phyloP scores from a whole-genome alignment of 2,888 invertebrate species.

The Gibbula magus region DNA sequence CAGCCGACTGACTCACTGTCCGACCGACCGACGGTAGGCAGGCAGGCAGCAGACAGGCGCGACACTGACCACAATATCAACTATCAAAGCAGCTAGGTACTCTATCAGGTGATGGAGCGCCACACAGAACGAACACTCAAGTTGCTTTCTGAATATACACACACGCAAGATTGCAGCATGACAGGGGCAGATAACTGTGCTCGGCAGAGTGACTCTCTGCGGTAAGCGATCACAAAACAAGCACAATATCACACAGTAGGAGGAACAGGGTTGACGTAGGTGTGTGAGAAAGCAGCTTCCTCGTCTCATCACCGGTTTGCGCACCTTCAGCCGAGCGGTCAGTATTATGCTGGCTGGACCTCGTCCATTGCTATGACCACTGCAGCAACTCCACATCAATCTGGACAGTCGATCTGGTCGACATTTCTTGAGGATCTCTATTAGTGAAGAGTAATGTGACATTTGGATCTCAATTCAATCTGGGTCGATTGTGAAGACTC shows the following conservation, averaged over 20 bases:
- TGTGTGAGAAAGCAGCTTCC: conserved; percentile 6
- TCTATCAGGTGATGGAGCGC: background rate
- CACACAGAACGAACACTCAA: background rate
- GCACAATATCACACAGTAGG: conserved; percentile 13
- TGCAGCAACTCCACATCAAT: too few relatives aligned
- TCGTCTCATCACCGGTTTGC: background rate
- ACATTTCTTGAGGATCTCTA: too few relatives aligned
- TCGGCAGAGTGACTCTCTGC: background rate
- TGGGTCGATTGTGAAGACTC: too few relatives aligned
- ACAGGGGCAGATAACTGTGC: background rate
- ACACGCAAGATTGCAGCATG: background rate
- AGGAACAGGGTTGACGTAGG: background rate
- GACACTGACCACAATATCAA: conserved; percentile 6
- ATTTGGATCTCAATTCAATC: too few relatives aligned
- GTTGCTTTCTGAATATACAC: conserved; percentile 3
- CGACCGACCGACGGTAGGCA: too few relatives aligned
- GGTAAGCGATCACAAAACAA: conserved; percentile 6
- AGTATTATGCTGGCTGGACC: too few relatives aligned
- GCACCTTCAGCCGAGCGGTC: too few relatives aligned
- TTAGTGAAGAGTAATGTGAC: too few relatives aligned
- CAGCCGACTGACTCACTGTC: too few relatives aligned
- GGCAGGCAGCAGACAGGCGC: too few relatives aligned
- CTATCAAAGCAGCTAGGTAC: conserved; percentile 4
- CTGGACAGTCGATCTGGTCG: too few relatives aligned
- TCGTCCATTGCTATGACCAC: too few relatives aligned